These are phyloP conservation scores for Macaria liturata DNA, from an alignment of 2,888 invertebrate species.

Conservation along the genomic window DNA sequence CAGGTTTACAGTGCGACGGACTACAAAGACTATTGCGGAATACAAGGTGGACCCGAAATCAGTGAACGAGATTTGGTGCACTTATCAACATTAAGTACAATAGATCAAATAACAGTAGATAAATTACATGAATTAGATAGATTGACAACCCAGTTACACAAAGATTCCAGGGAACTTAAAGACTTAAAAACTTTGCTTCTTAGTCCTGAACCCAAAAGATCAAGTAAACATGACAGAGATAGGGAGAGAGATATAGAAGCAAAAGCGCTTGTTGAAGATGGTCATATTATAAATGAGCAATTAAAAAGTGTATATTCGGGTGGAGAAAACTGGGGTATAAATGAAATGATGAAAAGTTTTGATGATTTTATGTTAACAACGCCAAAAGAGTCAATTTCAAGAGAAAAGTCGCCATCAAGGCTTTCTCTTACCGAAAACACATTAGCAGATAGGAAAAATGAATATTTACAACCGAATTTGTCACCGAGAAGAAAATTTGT, in stretches of 20 bases:
- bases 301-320: conserved; percentile 87
- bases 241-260: conserved; percentile 84
- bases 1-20: conserved; percentile 90
- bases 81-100: conserved; percentile 88
- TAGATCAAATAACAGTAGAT: conserved; percentile 90
- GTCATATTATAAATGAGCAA: conserved; percentile 87
- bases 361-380: conserved; percentile 83
- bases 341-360: conserved; percentile 85
- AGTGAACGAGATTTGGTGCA: conserved; percentile 91
- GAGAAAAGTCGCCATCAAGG: conserved; percentile 85
- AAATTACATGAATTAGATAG: conserved; percentile 91
- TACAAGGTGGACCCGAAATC: conserved; percentile 87
- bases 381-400: conserved; percentile 72
- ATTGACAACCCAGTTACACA: conserved; percentile 89
- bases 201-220: conserved; percentile 84
- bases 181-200: conserved; percentile 88
- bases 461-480: conserved; percentile 81
- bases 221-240: conserved; percentile 76
- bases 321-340: conserved; percentile 87
- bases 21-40: conserved; percentile 90
- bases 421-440: conserved; percentile 85
- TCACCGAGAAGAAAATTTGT: conserved; percentile 84
- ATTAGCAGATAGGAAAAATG: conserved; percentile 85
- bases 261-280: conserved; percentile 84
- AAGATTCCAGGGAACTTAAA: conserved; percentile 90